Evolutionary conservation across 2,888 invertebrate genomes (phyloP).

Genomic region (Drosophila macrospina): DNA sequence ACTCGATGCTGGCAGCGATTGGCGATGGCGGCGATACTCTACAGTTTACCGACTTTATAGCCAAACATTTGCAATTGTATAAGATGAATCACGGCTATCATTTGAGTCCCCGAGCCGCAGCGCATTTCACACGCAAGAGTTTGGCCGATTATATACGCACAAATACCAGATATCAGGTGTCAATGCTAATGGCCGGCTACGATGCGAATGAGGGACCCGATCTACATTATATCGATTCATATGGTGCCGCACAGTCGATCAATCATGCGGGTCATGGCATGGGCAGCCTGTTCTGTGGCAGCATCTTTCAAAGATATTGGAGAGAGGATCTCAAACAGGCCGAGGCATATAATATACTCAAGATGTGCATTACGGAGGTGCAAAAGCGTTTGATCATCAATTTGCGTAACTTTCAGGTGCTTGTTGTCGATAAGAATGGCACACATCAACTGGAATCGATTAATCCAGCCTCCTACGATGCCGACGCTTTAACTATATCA

Average conservation of each 20-base stretch:
- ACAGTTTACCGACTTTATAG: slow-evolving; percentile 98
- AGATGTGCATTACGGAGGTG: slow-evolving; percentile 95
- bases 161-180: slow-evolving; percentile 86
- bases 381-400: slow-evolving; percentile 95
- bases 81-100: slow-evolving; percentile 99
- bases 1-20: slow-evolving; percentile 94
- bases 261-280: slow-evolving; percentile 97
- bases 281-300: slow-evolving; percentile 95
- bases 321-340: slow-evolving; percentile 90
- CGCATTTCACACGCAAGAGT: slow-evolving; percentile 95
- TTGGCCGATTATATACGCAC: slow-evolving; percentile 96
- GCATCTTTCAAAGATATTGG: slow-evolving; percentile 96
- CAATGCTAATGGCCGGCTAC: slow-evolving; percentile 85
- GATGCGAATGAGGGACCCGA: slow-evolving; percentile 93
- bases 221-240: slow-evolving; percentile 96
- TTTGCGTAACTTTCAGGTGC: slow-evolving; percentile 95
- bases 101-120: slow-evolving; percentile 94
- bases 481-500: slow-evolving; percentile 32
- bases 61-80: slow-evolving; percentile 97
- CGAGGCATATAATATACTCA: slow-evolving; percentile 92
- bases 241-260: slow-evolving; percentile 94
- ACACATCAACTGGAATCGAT: slow-evolving; percentile 91
- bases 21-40: slow-evolving; percentile 98
- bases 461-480: slow-evolving; percentile 74
- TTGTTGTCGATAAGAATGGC: slow-evolving; percentile 93